Base-by-base conservation (phyloP, 2,888 invertebrate genomes). In the Blera fallax region DNA sequence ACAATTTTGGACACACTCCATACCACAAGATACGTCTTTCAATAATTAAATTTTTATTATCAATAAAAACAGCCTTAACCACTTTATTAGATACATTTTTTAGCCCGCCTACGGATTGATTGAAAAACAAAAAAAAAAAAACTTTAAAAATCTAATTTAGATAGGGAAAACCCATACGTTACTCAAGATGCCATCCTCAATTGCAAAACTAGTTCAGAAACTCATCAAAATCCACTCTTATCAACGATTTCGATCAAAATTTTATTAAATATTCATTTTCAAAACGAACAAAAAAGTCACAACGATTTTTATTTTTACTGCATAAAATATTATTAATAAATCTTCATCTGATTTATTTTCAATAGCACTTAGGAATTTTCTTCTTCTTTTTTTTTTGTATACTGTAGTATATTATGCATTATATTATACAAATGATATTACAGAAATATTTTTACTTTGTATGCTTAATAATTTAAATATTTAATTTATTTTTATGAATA, bases 401-500 rank as follows among this genome's bases (percentile, higher is more conserved):
- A 21, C 18, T n/a, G 4, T 11, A 56, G 11, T 18, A 56, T 37
- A 27, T 21, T 62, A 18, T 56, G 34, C 34, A 18, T 56, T 56
- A 11, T 34, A 56, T 56, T 32, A 56, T 32, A 56, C 56, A 32
- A 56, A 34, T 34, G 34, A 56, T 56, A 18, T 58, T 58, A 58
- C 58, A 58, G 10, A 58, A 58, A 37, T 45, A 45, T 54, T 43
- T 70, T 58, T 40, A 18, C 29, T 32, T 40, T n/a, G 32, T 56
- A 58, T 52, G 11, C 8, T 67, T 77, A 60, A 62, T 70, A 79
- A 84, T 84, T 64, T 79, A 79, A 65, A 70, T 60, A 84, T 80
- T 79, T 74, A 84, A 84, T 79, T 69, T 72, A 79, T 79, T 84
- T 79, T 79, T 65, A 78, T 69, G 78, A 83, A 78, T 69, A 62